Percentiles rank a stretch among this genome's conserved stretches.
phyloP scores from a whole-genome alignment of 2,113 vertebrate species.

The Hemiprocne comata region DNA sequence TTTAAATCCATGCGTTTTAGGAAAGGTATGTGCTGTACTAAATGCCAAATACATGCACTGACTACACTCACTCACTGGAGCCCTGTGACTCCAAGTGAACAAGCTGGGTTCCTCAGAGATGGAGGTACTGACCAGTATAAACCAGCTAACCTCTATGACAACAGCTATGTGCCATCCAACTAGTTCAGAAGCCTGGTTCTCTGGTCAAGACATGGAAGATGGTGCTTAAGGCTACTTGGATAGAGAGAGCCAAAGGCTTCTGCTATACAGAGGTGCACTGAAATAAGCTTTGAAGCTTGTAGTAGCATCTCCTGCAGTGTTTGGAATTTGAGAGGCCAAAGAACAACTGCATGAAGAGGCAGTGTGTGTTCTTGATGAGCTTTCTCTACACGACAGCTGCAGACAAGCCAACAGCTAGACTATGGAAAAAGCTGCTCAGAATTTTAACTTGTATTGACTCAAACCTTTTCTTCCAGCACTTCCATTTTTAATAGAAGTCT shows the following conservation, averaged over 20 bases:
- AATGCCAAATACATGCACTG: neutral
- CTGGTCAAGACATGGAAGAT: neutral
- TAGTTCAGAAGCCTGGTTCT: neutral
- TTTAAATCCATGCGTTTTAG: neutral
- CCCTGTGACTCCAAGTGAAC: neutral
- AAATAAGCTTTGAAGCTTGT: neutral
- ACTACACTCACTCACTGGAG: neutral
- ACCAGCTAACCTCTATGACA: neutral
- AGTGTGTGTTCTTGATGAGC: neutral
- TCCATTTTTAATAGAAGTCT: neutral
- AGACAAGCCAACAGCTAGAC: neutral
- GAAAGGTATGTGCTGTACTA: neutral
- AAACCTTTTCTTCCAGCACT: neutral
- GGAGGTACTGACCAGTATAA: neutral
- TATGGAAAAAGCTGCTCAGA: neutral
- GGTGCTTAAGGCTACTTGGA: neutral
- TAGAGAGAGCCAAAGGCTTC: neutral
- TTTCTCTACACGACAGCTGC: neutral
- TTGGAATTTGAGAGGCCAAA: neutral
- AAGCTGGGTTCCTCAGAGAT: neutral
- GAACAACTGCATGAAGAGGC: neutral
- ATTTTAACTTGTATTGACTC: neutral
- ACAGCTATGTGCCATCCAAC: accelerated
- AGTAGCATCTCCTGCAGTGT: neutral
- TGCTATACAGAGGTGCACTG: neutral